A percentile compares a stretch with the other conserved stretches of the same genome.
phyloP scores from a whole-genome alignment of 37 sponge, comb jelly and placozoan species.

The Hormiphora californensis region DNA sequence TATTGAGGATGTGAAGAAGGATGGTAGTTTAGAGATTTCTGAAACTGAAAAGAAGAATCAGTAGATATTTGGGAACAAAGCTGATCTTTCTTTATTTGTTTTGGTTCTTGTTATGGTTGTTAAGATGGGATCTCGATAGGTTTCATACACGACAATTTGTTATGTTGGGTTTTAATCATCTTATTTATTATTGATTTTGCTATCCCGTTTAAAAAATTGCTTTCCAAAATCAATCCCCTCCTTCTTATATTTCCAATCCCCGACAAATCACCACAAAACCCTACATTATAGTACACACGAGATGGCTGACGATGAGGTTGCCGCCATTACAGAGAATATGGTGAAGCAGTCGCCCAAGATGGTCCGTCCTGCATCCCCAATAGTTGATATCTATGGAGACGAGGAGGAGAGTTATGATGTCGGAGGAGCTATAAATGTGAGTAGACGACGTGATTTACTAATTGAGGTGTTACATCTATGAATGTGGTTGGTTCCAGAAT shows the following conservation, averaged over 20 bases:
- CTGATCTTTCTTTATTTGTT: too few species aligned
- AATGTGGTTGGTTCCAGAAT: too few species aligned
- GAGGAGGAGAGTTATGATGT: slow-evolving; percentile 1
- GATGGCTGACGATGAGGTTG: not conserved
- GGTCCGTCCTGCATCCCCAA: not conserved
- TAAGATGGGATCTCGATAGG: too few species aligned
- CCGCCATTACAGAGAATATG: not conserved
- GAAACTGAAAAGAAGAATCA: too few species aligned
- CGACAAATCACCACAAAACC: not conserved
- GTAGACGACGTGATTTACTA: too few species aligned
- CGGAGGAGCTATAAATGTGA: slow-evolving; percentile 27
- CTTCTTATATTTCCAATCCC: too few species aligned
- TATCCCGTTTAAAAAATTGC: too few species aligned
- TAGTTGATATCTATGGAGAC: slow-evolving; percentile 13
- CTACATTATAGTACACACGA: not conserved
- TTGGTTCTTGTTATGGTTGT: too few species aligned
- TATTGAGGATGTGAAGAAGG: not conserved
- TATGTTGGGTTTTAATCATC: not conserved
- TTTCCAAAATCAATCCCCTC: too few species aligned
- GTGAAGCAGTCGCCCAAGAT: not conserved
- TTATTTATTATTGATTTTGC: not conserved
- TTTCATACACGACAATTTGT: not conserved
- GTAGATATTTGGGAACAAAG: too few species aligned
- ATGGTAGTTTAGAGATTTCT: too few species aligned
- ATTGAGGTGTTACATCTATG: too few species aligned